phyloP scores from a whole-genome alignment of 2,888 invertebrate species.

The Leucania comma region DNA sequence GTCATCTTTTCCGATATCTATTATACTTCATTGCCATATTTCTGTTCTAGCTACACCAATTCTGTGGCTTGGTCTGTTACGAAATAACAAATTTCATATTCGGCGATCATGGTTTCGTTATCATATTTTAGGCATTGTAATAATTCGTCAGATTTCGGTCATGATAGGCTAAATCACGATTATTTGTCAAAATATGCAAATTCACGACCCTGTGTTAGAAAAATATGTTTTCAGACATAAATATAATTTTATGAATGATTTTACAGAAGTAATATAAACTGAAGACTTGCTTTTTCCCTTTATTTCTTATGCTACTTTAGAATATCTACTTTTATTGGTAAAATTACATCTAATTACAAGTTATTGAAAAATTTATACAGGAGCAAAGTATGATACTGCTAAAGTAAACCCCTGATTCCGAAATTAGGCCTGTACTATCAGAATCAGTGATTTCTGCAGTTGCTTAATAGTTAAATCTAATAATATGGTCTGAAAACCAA shows the following conservation, averaged over 20 bases:
- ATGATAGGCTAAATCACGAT: background rate
- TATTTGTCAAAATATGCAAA: background rate
- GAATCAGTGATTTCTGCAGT: too few relatives aligned
- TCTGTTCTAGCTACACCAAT: background rate
- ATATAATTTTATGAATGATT: background rate
- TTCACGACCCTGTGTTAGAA: background rate
- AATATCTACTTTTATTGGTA: too few relatives aligned
- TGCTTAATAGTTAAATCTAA: too few relatives aligned
- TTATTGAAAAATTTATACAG: too few relatives aligned
- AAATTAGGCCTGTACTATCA: too few relatives aligned
- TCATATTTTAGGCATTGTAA: background rate
- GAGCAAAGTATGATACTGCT: too few relatives aligned
- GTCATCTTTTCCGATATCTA: background rate
- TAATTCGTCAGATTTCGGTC: background rate
- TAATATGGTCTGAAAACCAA: too few relatives aligned
- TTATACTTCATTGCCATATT: background rate
- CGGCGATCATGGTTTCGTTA: background rate
- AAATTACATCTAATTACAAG: too few relatives aligned
- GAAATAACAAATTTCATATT: background rate
- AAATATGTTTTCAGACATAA: background rate
- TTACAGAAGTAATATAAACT: background rate
- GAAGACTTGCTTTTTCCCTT: too few relatives aligned
- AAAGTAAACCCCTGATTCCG: too few relatives aligned
- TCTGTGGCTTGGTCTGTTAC: background rate
- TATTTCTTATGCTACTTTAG: too few relatives aligned